Base-by-base conservation (phyloP, 2,113 vertebrate species). In the Laticauda laticaudata region DNA sequence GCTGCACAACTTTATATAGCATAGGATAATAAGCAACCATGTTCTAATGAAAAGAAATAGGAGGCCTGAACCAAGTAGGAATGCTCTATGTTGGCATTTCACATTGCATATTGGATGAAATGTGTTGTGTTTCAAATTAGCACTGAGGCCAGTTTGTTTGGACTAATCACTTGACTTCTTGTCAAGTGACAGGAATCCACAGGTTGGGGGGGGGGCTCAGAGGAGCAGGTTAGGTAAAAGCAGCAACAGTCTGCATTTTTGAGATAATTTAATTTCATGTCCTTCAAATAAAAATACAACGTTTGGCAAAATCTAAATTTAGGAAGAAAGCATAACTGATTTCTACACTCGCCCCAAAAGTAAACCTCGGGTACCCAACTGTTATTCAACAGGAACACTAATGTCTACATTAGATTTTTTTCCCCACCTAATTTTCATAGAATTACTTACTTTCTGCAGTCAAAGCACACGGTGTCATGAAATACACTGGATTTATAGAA, bases 341-440 rank as follows among this genome's bases (percentile, higher is more conserved):
- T 88, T 90, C 94, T 59, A 54, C 86, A 92, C 57, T 91, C 15
- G 69, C 34, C 0, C 0, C 0, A 0, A 51, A 8, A 5, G 43
- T 95, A 51, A n/a, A 53, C 2, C 48, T 87, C 48, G 29, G 20
- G 45, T 90, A 95, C 86, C 15, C 75, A 81, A 21, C 18, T 21
- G 6, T 81, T 81, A 39, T 81, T 81, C 69, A 81, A 81, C 18
- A 43, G 34, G 34, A 81, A 43, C n/a, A 0, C 0, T 53, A 2
- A n/a, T 89, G 86, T 90, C 4, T 57, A 69, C 53, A 11, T 64
- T 48, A 91, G 0, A 0, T 3, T 64, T 2, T 1, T 3, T 8
- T n/a, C 54, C 54, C 7, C 15, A 81, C 24, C 75, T 26, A 45
- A 53, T 93, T 81, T 93, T n/a, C 69, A 92, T 91, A 75, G 43